Evolutionary conservation across 2,797 vertebrate species (phyloP), one percentile per base, ranked within the genome.

Genomic region (Cetoscarus ocellatus): DNA sequence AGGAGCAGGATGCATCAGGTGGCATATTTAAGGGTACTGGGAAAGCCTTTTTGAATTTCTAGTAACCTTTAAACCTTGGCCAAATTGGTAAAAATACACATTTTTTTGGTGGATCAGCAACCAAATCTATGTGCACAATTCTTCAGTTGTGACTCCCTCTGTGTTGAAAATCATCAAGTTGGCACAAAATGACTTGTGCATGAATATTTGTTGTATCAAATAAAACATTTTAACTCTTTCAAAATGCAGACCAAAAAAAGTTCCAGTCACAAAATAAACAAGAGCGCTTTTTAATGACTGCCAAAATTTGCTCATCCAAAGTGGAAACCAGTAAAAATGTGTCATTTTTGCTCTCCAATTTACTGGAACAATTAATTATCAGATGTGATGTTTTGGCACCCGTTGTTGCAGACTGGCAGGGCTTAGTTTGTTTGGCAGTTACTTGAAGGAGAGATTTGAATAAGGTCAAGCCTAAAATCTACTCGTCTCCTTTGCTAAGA

Each of bases 1-100:
- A 69, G 61, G 45, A 81, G 68, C 15, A 74, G 50, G n/a, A 61
- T 55, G 69, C 45, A 50, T 43, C 42, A 39, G 14, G 65, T 13
- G 10, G 17, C 61, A 8, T 34, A 15, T 40, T 17, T 10, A 61
- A 54, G 36, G 19, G 15, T 66, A 12, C 15, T 1, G 56, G 7
- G 12, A 5, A n/a, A 59, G 44, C 35, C 27, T 27, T 40, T 8
- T 47, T 69, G 63, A 58, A 44, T 52, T 57, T 27, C 9, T 27
- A 1, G 8, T 3, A 19, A 10, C 27, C 27, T 27, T 27, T 27
- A 27, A 27, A 27, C 27, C 27, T 27, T 4, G 27, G 27, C 27
- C 27, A 27, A 27, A 27, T 27, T 27, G 27, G 27, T 27, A 27
- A 27, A 27, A 27, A 27, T 27, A 4, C 27, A 27, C 4, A 2